Conservation (phyloP, 2,888 invertebrate species). For the Metellina segmentata region DNA sequence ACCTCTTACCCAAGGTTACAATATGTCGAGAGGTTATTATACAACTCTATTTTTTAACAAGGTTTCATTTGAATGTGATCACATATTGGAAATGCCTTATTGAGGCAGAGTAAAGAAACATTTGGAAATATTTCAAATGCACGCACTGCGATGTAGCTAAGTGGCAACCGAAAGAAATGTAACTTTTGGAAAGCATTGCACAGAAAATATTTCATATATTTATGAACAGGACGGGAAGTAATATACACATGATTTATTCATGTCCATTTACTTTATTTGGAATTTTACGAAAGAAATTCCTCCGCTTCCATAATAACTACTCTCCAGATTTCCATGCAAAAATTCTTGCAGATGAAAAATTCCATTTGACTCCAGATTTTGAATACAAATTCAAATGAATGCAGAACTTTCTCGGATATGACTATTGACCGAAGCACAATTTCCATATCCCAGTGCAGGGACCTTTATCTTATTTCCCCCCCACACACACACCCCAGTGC, state of each 20-base stretch:
- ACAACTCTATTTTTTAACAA: too few species aligned
- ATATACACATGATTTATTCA: neutral
- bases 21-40: too few species aligned
- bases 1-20: too few species aligned
- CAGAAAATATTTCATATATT: neutral
- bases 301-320: neutral
- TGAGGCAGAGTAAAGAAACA: too few species aligned
- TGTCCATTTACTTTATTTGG: slow-evolving; percentile 1
- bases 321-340: neutral
- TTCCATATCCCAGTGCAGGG: neutral
- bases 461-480: too few species aligned
- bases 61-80: too few species aligned
- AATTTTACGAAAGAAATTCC: slow-evolving; percentile 40
- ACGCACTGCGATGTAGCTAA: too few species aligned
- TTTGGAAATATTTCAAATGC: too few species aligned
- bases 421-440: neutral
- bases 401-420: neutral
- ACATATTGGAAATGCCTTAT: too few species aligned
- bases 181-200: neutral
- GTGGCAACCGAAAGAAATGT: neutral
- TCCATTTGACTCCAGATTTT: neutral
- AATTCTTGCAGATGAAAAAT: neutral
- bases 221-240: neutral
- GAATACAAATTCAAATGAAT: neutral
- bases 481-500: too few species aligned